Conservation (phyloP, 2,888 invertebrate genomes). For the Alviniconcha strummeri region DNA sequence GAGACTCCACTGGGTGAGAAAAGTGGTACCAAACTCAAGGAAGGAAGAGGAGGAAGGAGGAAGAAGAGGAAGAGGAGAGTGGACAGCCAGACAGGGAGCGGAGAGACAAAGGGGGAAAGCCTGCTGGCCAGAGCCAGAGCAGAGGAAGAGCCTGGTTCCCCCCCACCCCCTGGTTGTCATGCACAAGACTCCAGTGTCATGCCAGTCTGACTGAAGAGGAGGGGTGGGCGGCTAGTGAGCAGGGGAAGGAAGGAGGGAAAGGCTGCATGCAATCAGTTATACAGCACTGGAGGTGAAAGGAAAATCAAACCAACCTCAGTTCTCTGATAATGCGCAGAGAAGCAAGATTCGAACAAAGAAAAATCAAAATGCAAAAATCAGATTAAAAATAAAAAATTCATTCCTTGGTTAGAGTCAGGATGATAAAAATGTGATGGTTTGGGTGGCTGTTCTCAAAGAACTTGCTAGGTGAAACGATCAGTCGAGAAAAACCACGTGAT, state of each 20-base stretch:
- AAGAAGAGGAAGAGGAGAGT: neutral
- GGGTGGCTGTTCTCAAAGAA: neutral
- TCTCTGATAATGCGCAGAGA: slow-evolving; percentile 46
- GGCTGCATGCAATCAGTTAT: slow-evolving; percentile 26
- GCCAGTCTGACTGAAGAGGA: too few relatives aligned
- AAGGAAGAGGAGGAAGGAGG: neutral
- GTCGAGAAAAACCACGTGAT: too few relatives aligned
- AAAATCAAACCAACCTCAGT: slow-evolving; percentile 49
- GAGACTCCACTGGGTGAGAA: neutral
- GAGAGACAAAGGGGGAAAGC: neutral
- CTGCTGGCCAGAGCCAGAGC: neutral
- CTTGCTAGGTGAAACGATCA: too few relatives aligned
- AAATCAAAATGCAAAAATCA: slow-evolving; percentile 24
- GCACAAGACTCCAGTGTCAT: neutral
- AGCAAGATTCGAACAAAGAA: slow-evolving; percentile 31
- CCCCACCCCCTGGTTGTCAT: slow-evolving; percentile 14
- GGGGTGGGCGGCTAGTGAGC: too few relatives aligned
- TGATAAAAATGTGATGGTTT: neutral
- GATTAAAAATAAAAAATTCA: slow-evolving; percentile 1
- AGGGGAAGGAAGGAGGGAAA: neutral
- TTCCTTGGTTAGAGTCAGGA: neutral
- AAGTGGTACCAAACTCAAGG: neutral
- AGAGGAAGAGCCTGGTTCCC: too few relatives aligned
- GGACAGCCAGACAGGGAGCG: neutral
- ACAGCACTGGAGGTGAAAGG: slow-evolving; percentile 14